Evolutionary conservation across 2,797 vertebrate species (phyloP).

Genomic region (Lutjanus campechanus): DNA sequence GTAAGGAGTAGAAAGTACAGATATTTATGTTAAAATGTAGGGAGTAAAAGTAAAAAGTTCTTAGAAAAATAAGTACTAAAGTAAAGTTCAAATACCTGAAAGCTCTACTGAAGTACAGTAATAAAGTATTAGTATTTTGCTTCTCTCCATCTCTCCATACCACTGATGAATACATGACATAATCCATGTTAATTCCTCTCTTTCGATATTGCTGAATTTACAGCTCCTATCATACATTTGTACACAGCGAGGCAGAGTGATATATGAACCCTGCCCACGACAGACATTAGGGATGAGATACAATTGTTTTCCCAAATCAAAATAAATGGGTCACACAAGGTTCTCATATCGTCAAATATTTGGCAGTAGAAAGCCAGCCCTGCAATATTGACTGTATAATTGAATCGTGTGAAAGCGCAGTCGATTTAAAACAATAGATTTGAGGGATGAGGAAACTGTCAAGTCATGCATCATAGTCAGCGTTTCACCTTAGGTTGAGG

Average conservation of each 20-base stretch:
- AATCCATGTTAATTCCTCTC: conserved; percentile 72
- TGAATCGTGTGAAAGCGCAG: conserved; percentile 83
- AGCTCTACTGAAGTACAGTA: no score
- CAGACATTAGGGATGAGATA: conserved; percentile 84
- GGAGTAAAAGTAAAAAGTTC: no score
- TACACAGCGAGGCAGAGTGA: conserved; percentile 61
- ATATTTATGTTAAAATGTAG: no score
- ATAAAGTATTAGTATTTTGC: no score
- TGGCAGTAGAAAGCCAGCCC: conserved; percentile 77
- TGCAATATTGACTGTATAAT: conserved; percentile 87
- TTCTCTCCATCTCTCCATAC: no score
- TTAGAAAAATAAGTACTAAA: no score
- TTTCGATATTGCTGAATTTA: conserved; percentile 58
- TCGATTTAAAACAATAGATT: conserved; percentile 86
- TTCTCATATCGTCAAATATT: conserved; percentile 86
- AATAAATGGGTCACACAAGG: conserved; percentile 88
- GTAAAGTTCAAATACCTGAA: no score
- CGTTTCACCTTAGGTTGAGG: conserved; percentile 71
- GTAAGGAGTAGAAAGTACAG: no score
- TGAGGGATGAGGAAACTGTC: conserved; percentile 82
- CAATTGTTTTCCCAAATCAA: conserved; percentile 88
- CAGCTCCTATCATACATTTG: conserved; percentile 50
- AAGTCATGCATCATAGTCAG: conserved; percentile 83
- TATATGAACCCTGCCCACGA: conserved; percentile 78
- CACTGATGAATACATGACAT: conserved; percentile 67